Evolutionary conservation across 1,140 invertebrate genomes (phyloP), one percentile per base, ranked within the genome.

Genomic region (Ylistrum balloti): DNA sequence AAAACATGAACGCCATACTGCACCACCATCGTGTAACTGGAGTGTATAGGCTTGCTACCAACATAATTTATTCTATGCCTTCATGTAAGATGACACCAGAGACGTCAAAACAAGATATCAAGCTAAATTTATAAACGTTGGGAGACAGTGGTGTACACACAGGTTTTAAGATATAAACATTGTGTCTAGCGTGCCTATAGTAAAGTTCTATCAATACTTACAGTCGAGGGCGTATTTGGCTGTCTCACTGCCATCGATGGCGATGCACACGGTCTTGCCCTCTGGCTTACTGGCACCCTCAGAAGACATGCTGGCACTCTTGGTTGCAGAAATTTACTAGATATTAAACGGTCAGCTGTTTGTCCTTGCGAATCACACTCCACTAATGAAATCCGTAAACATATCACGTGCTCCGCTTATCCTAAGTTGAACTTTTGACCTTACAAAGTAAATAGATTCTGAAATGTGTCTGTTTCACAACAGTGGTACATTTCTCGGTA

Each of bases 241-340:
- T 45, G 91, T 92, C 20, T 93, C 91, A 41, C 93, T 94, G 17
- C 93, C 93, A 33, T 94, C 93, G 41, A 94, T 92, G 1, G 93
- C 93, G 0, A 94, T 56, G 17, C 93, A 13, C 0, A 94, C 93
- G n/a, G 90, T 90, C 74, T 90, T 93, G 0, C 92, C 92, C 17
- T 90, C 74, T 0, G 90, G 89, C 28, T 93, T 90, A 17, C 48
- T 86, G 17, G 86, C 91, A 35, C 90, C 87, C 5, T 90, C 91
- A 2, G 90, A 89, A 45, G 35, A 32, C 33, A 85, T 91, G 32
- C 32, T 86, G 87, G 85, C 32, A 86, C 10, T 87, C 56, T 74
- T 28, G 56, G 0, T 74, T 28, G 56, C 11, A 74, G n/a, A 74
- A 74, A 28, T 74, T 74, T 11, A 74, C 56, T n/a, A n/a, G 56